Conservation (phyloP, 2,113 vertebrate genomes). For the Salvelinus namaycush region DNA sequence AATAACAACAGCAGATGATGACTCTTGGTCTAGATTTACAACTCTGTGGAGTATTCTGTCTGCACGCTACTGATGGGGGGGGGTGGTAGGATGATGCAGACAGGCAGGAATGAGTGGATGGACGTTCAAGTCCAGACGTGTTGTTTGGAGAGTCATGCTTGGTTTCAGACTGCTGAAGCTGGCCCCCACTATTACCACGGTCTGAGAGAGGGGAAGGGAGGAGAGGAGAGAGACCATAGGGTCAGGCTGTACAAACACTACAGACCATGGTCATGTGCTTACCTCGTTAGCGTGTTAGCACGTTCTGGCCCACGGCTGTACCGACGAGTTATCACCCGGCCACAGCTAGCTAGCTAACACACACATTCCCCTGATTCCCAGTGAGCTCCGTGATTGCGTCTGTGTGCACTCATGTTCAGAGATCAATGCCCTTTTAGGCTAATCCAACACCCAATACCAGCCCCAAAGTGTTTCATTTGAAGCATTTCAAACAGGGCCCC, state of each 20-base stretch:
- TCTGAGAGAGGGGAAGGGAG: constrained; percentile 12
- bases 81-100: constrained; percentile 46
- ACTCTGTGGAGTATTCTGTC: constrained; percentile 4
- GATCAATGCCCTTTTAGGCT: constrained; percentile 8
- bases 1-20: constrained; percentile 57
- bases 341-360: not conserved
- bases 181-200: constrained; percentile 8
- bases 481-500: not conserved
- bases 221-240: too few relatives aligned
- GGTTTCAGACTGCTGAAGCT: constrained; percentile 20
- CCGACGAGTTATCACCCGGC: not conserved
- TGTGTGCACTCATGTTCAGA: constrained; percentile 33
- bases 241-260: too few relatives aligned
- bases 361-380: not conserved
- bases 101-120: constrained; percentile 43
- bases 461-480: constrained; percentile 47
- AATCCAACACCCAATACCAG: not conserved
- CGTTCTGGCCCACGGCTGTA: constrained; percentile 41
- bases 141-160: constrained; percentile 57
- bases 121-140: constrained; percentile 38
- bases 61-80: constrained; percentile 26
- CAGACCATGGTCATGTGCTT: constrained; percentile 42
- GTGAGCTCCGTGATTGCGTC: constrained; percentile 33
- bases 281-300: constrained; percentile 35
- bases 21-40: constrained; percentile 49